Base-by-base conservation (phyloP, 2,797 vertebrate genomes). In the Aplochiton taeniatus region DNA sequence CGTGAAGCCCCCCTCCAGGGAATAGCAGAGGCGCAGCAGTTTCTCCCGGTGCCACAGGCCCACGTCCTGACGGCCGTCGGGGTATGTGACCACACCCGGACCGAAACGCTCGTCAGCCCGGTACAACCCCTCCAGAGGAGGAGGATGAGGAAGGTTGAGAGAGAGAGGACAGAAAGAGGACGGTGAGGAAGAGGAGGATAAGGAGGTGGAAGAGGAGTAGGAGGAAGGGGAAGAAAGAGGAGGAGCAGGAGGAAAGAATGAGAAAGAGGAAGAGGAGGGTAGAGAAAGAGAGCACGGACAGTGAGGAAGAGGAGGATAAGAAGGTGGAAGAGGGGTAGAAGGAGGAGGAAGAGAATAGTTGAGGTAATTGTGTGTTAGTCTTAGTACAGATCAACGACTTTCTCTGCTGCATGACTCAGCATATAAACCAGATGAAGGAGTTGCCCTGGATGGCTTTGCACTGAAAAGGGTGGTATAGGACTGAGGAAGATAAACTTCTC, bases 111-210 rank as follows among this genome's bases (percentile, higher is more conserved):
- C 74, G 68, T 93, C 92, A 0, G 69, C 68, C 31, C 81, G 90
- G 79, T 95, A 97, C 73, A 98, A 87, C 45, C 95, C 96, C 96
- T 97, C 81, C 3, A 41, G 6, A 56, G 52, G n/a, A 52, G 14
- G 10, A n/a, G 11, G 10, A n/a, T n/a, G n/a, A n/a, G n/a, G n/a
- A n/a, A n/a, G 47, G 47, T 48, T 13, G 7, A 2, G 47, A 4
- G 4, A 60, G 20, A 47, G 7, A 12, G 11, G 10, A 42, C 52
- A 16, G 9, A 4, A 13, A 13, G 13, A 43, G 43, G 31, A 31
- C 3, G 31, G 6, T 31, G 6, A 31, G 31, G 6, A 31, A 6
- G 31, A 3, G 31, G 31, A 31, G 6, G 31, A 31, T 2, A 6
- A 31, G 31, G 31, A 31, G 31, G 31, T 31, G 31, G 31, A 31